Evolutionary conservation across 2,113 vertebrate genomes (phyloP).

Genomic region (Brachypodius melanocephalos): DNA sequence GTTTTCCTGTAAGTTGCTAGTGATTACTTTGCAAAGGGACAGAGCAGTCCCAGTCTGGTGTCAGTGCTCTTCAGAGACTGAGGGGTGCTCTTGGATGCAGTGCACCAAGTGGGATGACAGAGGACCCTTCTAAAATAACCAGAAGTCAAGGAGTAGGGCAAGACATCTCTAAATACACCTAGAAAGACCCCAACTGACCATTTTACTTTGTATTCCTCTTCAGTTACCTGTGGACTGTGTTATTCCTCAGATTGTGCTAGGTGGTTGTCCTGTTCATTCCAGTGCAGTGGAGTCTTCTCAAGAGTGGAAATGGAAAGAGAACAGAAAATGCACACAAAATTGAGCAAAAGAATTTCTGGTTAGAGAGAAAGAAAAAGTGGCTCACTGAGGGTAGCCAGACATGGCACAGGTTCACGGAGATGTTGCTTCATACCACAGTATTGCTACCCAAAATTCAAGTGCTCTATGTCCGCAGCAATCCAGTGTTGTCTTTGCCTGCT

Average conservation of each 20-base stretch:
- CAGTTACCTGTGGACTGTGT: accelerated
- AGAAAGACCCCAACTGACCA: background rate
- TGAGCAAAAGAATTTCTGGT: background rate
- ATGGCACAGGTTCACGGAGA: background rate
- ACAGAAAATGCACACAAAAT: background rate
- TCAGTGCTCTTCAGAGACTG: background rate
- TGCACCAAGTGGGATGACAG: background rate
- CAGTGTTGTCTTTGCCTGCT: background rate
- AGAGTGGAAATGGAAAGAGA: background rate
- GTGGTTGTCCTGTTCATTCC: background rate
- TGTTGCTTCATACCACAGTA: background rate
- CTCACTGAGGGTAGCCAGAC: background rate
- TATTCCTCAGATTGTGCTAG: background rate
- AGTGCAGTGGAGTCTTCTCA: background rate
- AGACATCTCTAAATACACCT: background rate
- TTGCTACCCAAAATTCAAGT: background rate
- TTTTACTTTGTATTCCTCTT: background rate
- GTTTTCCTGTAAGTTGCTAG: background rate
- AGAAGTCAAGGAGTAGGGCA: background rate
- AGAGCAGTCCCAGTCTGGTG: background rate
- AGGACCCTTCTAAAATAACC: background rate
- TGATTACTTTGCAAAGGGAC: background rate
- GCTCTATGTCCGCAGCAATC: background rate
- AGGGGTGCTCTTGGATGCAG: background rate
- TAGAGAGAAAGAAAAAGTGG: background rate